Evolutionary conservation across 2,113 vertebrate genomes (phyloP), one percentile per base, ranked within the genome.

Genomic region (Strix uralensis): DNA sequence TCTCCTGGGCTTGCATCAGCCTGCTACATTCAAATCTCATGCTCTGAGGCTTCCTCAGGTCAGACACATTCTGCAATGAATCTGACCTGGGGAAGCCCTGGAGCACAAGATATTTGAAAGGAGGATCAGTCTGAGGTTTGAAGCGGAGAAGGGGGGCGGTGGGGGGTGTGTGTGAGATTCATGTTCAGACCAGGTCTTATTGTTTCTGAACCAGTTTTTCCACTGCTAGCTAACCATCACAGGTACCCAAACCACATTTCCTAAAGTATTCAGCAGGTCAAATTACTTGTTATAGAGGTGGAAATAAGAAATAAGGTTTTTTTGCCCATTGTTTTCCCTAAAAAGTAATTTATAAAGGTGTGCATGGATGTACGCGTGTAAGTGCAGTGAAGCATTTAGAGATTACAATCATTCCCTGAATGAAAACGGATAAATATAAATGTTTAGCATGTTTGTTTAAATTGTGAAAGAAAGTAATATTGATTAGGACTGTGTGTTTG

Each of bases 1-100:
- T 97, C 94, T 97, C 78, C 84, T 51, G 85, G 94, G 91, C 91
- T 94, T 97, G 97, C 90, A 97, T 54, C 96, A 96, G 96, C 97
- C 92, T 97, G 96, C 95, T 96, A 27, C 94, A 95, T 96, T 97
- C 96, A 97, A 92, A 97, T 96, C 96, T 97, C 94, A 95, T 96
- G 97, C 97, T 97, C 94, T 94, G 81, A 96, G 96, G 94, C 96
- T 97, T 97, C 97, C 96, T 96, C 96, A 94, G 97, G 96, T 97
- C 97, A 97, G 96, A 96, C 94, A 95, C 94, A 97, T 96, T 92
- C 95, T 90, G 95, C 96, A 91, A 88, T 97, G 97, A 95, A 97
- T 97, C 92, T 97, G 96, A 97, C 97, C 97, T 92, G 94, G 96
- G 96, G 97, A 97, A 97, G 97, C 97, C 97, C 97, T 93, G 97